phyloP scores from a whole-genome alignment of 2,797 vertebrate species.

The Poeciliopsis turneri region DNA sequence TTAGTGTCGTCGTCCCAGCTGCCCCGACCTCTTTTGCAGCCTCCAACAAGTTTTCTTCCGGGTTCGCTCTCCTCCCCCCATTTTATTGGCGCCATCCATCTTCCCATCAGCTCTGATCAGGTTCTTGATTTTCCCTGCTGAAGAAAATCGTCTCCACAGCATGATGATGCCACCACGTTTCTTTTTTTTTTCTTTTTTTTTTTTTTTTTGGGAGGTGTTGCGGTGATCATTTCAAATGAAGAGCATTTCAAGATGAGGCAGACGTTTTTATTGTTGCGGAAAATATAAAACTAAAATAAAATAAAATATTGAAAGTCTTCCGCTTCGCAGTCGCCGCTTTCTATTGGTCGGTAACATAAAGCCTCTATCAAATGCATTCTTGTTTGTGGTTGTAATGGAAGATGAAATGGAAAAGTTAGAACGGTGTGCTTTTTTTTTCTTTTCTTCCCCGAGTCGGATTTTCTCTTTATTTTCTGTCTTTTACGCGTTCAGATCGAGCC shows the following conservation, averaged over 20 bases:
- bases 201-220: background rate
- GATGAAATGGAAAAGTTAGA: background rate
- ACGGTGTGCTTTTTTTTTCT: background rate
- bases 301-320: background rate
- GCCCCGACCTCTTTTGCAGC: background rate
- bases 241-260: background rate
- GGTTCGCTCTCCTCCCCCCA: background rate
- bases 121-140: background rate
- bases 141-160: background rate
- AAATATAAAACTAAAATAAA: too few relatives aligned
- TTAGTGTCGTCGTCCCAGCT: background rate
- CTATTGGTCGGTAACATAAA: background rate
- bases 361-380: background rate
- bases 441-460: background rate
- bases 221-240: background rate
- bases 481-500: slow-evolving; percentile 48
- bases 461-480: slow-evolving; percentile 28
- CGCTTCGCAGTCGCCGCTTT: background rate
- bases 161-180: background rate
- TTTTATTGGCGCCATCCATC: background rate
- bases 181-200: background rate
- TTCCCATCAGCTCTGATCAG: background rate
- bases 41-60: background rate
- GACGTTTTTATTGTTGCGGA: background rate
- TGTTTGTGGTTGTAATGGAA: background rate